These are phyloP conservation scores for Oryctes rhinoceros DNA, from an alignment of 1,140 invertebrate species.

Conservation along the genomic window DNA sequence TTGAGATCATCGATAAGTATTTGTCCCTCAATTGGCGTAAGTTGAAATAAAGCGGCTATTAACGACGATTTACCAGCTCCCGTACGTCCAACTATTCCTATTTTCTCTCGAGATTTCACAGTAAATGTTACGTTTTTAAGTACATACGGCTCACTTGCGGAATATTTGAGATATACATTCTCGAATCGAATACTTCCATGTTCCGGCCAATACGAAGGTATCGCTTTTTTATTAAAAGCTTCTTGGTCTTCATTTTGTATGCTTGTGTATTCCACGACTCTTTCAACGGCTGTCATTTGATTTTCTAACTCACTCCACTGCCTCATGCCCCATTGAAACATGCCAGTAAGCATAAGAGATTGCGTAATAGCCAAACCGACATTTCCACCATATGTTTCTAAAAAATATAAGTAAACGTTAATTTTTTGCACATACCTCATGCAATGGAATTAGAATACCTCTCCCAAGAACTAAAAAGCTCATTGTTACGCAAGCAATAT, in stretches of 20 bases:
- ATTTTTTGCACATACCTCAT: not conserved
- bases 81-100: constrained; percentile 77
- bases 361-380: constrained; percentile 69
- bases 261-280: constrained; percentile 62
- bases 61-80: constrained; percentile 82
- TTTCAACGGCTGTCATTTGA: constrained; percentile 73
- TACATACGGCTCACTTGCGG: constrained; percentile 62
- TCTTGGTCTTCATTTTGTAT: constrained; percentile 61
- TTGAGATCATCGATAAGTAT: constrained; percentile 70
- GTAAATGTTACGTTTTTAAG: constrained; percentile 66
- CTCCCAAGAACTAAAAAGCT: constrained; percentile 73
- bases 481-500: constrained; percentile 74
- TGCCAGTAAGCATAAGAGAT: constrained; percentile 65
- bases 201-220: constrained; percentile 70
- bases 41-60: constrained; percentile 74
- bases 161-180: constrained; percentile 66
- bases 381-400: constrained; percentile 60
- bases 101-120: constrained; percentile 70
- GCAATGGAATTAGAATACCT: constrained; percentile 57
- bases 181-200: constrained; percentile 69
- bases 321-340: constrained; percentile 79
- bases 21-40: constrained; percentile 73
- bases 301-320: constrained; percentile 79
- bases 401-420: constrained; percentile 59
- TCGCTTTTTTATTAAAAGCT: constrained; percentile 58